Evolutionary conservation across 2,888 invertebrate genomes (phyloP).

Genomic region (Noctua janthina): DNA sequence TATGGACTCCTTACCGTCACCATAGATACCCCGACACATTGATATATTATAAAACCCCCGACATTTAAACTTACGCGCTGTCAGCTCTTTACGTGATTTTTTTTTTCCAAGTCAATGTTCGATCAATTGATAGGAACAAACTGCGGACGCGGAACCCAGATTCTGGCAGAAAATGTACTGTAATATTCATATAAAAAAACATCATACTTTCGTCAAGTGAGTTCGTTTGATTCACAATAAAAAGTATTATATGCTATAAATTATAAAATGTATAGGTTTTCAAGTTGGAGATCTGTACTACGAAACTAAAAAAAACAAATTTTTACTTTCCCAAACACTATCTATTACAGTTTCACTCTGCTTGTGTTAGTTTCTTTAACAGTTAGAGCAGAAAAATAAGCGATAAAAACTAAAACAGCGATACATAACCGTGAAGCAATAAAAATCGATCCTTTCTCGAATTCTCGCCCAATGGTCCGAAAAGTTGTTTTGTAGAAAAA

Average conservation of each 20-base stretch:
- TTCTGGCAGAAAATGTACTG: too few species aligned
- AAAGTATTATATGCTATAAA: not conserved
- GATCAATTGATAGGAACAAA: too few species aligned
- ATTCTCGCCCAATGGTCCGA: conserved; percentile 27
- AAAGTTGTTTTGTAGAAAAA: conserved; percentile 44
- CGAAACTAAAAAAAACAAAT: not conserved
- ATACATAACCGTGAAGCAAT: conserved; percentile 45
- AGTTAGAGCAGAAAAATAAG: conserved; percentile 24
- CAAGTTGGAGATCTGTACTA: not conserved
- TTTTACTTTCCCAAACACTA: not conserved
- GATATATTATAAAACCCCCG: too few species aligned
- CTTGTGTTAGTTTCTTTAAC: conserved; percentile 4
- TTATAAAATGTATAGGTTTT: not conserved
- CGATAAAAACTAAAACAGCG: conserved; percentile 24
- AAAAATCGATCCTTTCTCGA: conserved; percentile 24
- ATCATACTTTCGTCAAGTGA: not conserved
- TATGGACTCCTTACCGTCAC: not conserved
- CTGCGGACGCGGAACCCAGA: too few species aligned
- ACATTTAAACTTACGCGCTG: not conserved
- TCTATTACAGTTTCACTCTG: conserved; percentile 10
- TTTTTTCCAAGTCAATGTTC: too few species aligned
- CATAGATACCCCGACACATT: not conserved
- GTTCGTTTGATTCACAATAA: not conserved
- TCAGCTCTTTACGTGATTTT: not conserved
- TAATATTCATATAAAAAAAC: too few species aligned